A percentile compares a stretch with the other conserved stretches of the same genome.
These are phyloP conservation scores for Steatocranus sp. DNA, from an alignment of 2,797 vertebrate genomes.

Conservation along the genomic window DNA sequence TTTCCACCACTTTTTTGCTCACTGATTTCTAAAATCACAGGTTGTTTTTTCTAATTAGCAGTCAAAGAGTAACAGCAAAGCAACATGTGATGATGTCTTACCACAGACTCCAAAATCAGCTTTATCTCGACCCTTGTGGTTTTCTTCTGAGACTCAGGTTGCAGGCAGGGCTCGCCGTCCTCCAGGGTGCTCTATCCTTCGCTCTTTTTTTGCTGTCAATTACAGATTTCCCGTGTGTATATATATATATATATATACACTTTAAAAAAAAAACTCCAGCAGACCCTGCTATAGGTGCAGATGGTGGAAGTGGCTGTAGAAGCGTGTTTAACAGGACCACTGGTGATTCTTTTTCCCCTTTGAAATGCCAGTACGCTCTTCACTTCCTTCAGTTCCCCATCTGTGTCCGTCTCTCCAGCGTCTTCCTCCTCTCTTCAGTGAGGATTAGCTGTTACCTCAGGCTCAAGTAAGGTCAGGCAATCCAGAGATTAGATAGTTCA, in stretches of 20 bases:
- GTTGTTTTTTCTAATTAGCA: not conserved
- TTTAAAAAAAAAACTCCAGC: not conserved
- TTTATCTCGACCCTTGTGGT: conserved; percentile 32
- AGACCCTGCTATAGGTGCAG: not conserved
- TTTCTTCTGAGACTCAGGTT: conserved; percentile 3
- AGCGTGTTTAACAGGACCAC: not conserved
- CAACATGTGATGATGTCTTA: conserved; percentile 14
- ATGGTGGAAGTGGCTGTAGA: not conserved
- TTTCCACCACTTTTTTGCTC: not conserved
- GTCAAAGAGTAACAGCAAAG: not conserved
- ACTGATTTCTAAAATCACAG: not conserved
- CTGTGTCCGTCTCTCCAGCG: not conserved
- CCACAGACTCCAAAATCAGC: conserved; percentile 47
- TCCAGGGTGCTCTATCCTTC: conserved; percentile 14
- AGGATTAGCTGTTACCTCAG: not conserved
- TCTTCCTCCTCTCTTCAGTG: not conserved
- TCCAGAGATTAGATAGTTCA: conserved; percentile 50
- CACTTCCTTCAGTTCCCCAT: not conserved
- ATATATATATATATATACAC: too few relatives aligned
- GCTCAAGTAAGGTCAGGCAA: conserved; percentile 38
- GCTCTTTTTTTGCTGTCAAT: not conserved
- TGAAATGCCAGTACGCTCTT: not conserved
- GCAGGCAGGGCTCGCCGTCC: not conserved
- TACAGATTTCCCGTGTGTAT: not conserved
- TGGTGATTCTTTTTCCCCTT: not conserved